Percentiles rank a stretch among this genome's conserved stretches.
Conservation (phyloP, 2,888 invertebrate species). For the Gastracanthus pulcherrimus region DNA sequence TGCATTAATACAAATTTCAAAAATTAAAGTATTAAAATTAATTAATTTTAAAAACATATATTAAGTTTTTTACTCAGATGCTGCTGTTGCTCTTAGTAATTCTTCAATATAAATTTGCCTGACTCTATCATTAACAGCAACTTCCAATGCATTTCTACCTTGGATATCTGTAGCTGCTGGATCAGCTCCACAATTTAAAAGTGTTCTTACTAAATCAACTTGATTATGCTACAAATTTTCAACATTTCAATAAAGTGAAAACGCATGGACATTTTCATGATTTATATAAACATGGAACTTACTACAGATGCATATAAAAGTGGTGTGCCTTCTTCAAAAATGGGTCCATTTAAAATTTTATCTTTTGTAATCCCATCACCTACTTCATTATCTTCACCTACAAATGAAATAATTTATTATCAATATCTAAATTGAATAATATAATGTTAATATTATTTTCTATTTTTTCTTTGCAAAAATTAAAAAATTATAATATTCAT, state of each 20-base stretch:
- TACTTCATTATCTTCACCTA: slow-evolving; percentile 74
- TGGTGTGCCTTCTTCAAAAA: slow-evolving; percentile 79
- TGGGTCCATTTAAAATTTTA: slow-evolving; percentile 78
- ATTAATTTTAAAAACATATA: slow-evolving; percentile 4
- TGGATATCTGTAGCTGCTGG: slow-evolving; percentile 80
- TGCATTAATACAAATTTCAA: slow-evolving; percentile 66
- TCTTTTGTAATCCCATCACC: slow-evolving; percentile 75
- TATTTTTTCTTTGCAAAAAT: too few species aligned
- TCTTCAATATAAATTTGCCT: slow-evolving; percentile 81
- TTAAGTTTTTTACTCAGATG: slow-evolving; percentile 79
- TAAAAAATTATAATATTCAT: too few species aligned
- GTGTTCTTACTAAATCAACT: slow-evolving; percentile 80
- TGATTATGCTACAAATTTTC: slow-evolving; percentile 77
- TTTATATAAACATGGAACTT: slow-evolving; percentile 55
- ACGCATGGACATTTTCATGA: too few species aligned
- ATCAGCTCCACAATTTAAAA: slow-evolving; percentile 81
- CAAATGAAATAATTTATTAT: slow-evolving; percentile 24
- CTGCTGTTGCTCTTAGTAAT: slow-evolving; percentile 81
- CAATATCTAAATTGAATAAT: too few species aligned
- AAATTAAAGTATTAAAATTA: neutral
- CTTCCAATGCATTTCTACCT: slow-evolving; percentile 80
- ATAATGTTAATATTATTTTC: too few species aligned
- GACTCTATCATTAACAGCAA: slow-evolving; percentile 78
- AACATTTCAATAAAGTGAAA: neutral
- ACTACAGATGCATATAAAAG: slow-evolving; percentile 80